Base-by-base conservation (phyloP, 2,113 vertebrate species). In the Corythoichthys intestinalis region DNA sequence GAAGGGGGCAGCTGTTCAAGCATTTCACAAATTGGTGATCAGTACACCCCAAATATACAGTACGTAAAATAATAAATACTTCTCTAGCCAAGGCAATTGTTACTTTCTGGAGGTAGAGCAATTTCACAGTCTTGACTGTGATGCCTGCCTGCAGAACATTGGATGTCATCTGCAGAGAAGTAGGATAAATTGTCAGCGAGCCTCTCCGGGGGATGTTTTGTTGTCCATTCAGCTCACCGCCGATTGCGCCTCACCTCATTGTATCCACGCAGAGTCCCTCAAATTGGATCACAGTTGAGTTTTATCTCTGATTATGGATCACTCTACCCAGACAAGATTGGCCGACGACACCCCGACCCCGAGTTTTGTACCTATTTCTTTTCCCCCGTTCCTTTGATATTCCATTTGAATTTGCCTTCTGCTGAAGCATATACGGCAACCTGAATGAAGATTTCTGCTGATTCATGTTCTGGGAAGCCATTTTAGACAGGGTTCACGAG, bases 211-310 rank as follows among this genome's bases (percentile, higher is more conserved):
- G 72, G 44, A 64, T 72, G 75, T 78, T 56, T 83, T 82, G 79
- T 83, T 84, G 76, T 83, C 73, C 73, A 66, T 67, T 75, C 72
- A 71, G 66, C 71, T 79, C 65, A 52, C 61, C 35, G 35, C 73
- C 68, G 78, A 79, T 81, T 74, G 57, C 71, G 76, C 82, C 69
- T 76, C 71, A 56, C 74, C 72, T 73, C 76, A 79, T 73, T 84
- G 73, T 79, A 69, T 67, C 67, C 67, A 76, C 67, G 78, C 74
- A 56, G 65, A 77, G 71, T 65, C 73, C 69, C 73, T 37, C 80
- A 75, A 82, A 83, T 83, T 73, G 77, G 65, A 84, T 82, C 70
- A 80, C 77, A 74, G 78, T 78, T 69, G 77, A 76, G 71, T 74
- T 83, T 79, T 81, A 71, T 81, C 77, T 83, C 52, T 73, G 48